Base-by-base conservation (phyloP, 2,113 vertebrate species). In the Diadophis punctatus region DNA sequence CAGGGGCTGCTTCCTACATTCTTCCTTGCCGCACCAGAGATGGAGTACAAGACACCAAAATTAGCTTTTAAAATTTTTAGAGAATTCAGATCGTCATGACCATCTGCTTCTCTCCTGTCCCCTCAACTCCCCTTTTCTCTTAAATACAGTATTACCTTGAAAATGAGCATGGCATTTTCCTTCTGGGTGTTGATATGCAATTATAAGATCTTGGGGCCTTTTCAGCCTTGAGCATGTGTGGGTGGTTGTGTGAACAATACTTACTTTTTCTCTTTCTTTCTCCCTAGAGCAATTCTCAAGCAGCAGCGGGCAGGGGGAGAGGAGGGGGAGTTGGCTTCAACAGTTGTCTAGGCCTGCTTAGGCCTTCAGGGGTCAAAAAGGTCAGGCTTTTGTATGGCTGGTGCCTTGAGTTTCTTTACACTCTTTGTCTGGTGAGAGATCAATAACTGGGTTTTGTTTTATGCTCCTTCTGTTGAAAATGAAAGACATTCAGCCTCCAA, bases 351-450 rank as follows among this genome's bases (percentile, higher is more conserved):
- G 96, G 95, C 93, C 96, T 63, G 90, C 86, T 91, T 68, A 95
- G 97, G 94, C 93, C 94, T 43, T 92, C 9, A 94, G 91, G 93
- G 97, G 97, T 98, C 97, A 95, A 94, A 94, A 93, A 97, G 97
- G 97, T 98, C 97, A 98, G 91, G 97, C 97, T 98, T 98, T 98
- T 98, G 97, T 98, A 95, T 95, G 95, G 95, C 94, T 95, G 95
- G 97, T 97, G 98, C 97, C 97, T 97, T 96, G 95, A 95, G 94
- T 97, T 97, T 97, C 96, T 98, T 97, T 97, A 92, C 95, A 96
- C 97, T 98, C 98, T 98, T 99, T 98, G 98, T 98, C 97, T 96
- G 93, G 92, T 97, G 97, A 98, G 98, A 98, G 97, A 98, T 97
- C 98, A 97, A 98, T 97, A 98, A 97, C 97, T 95, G 43, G 93